A percentile compares a stretch with the other conserved stretches of the same genome.
Evolutionary conservation across 2,797 vertebrate species (phyloP).

Genomic region (Myiotriccus ornatus): DNA sequence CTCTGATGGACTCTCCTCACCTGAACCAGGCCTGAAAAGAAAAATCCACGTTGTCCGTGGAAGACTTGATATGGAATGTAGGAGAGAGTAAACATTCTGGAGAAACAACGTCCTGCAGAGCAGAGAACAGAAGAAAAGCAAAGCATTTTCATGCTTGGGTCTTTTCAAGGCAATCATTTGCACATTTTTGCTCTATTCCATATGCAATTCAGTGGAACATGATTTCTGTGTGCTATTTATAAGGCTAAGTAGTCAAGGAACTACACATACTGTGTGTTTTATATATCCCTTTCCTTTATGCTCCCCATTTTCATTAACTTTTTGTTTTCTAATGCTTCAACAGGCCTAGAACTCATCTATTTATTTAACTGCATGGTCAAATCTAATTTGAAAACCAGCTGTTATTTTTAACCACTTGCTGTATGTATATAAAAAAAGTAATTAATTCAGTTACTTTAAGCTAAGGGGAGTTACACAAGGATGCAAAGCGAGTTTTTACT

Average conservation of each 20-base stretch:
- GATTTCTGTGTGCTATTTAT: constrained; percentile 11
- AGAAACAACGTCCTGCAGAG: not conserved
- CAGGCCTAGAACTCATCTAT: not conserved
- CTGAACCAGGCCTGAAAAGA: not conserved
- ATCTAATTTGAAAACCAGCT: not conserved
- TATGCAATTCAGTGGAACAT: not conserved
- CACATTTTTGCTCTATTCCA: not conserved
- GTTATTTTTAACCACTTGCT: not conserved
- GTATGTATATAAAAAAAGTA: not conserved
- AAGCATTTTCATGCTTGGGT: not conserved
- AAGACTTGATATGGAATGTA: not conserved
- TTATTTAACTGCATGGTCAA: not conserved
- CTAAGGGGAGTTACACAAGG: not conserved
- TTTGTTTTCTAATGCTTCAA: not conserved
- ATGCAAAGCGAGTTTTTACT: not conserved
- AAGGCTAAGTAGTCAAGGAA: not conserved
- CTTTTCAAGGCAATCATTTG: constrained; percentile 1
- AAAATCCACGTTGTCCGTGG: not conserved
- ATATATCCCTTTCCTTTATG: not conserved
- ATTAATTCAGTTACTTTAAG: not conserved
- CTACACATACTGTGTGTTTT: not conserved
- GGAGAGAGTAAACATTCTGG: not conserved
- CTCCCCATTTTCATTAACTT: not conserved
- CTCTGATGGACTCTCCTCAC: constrained; percentile 30
- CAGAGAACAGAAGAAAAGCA: not conserved